Base-by-base conservation (phyloP, 2,797 vertebrate genomes). In the Denticeps clupeoides region DNA sequence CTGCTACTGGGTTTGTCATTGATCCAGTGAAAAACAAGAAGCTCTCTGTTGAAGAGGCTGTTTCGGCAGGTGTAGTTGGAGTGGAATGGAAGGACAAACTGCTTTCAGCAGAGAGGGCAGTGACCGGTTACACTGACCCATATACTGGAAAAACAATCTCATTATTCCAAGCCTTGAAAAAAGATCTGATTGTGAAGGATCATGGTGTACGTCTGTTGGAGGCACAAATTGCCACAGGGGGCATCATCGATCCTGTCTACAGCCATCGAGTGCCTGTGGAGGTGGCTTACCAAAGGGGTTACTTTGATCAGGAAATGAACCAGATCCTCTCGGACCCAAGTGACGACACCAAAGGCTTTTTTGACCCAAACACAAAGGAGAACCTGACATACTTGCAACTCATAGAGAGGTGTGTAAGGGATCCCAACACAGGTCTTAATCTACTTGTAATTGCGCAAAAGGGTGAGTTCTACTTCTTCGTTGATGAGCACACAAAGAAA, bases 321-420 rank as follows among this genome's bases (percentile, higher is more conserved):
- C 59, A 27, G 2, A 19, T 80, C 33, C 72, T 86, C 0, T 68
- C 64, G 4, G 73, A 84, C 60, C 73, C 82, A 5, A 25, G 16
- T 0, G 83, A 85, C 0, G 82, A 86, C 56, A 83, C 80, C 45
- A 83, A 83, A 52, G 80, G 81, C n/a, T 84, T 87, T 56, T 83
- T 84, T 0, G 82, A 84, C 51, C 83, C 85, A 58, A 87, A 87
- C 64, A 85, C 83, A 0, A 74, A 85, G 0, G 82, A 85, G 67
- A 85, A 83, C 51, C 77, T 87, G 1, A 86, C 82, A 0, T 87
- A 87, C 5, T 5, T 79, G 49, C 80, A 85, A 49, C 74, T 86
- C 1, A 57, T 59, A 26, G 43, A 65, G 31, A 62, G 55, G 19
- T 60, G 55, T 28, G 10, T 53, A 10, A 53, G 4, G 13, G 56